Base-by-base conservation (phyloP, 2,888 invertebrate species). In the Crocallis elinguaria region DNA sequence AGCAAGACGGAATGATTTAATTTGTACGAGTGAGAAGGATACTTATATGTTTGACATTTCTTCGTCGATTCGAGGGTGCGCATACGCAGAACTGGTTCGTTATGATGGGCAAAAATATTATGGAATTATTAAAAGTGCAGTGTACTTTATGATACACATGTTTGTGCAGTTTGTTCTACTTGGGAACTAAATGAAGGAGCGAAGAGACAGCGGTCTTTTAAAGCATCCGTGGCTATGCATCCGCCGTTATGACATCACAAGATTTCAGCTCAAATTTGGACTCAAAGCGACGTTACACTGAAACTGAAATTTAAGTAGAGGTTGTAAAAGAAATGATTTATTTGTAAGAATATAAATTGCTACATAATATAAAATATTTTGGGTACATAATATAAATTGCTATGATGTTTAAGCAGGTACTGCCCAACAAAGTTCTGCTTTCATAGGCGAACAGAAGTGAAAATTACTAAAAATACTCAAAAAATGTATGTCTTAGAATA, bases 1-100 rank as follows among this genome's bases (percentile, higher is more conserved):
- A 75, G 77, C 75, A 38, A 59, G 63, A 63, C 43, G 25, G 23
- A 51, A 27, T 48, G 54, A 44, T 0, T 14, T 17, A 12, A 25
- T 16, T 5, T 7, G 23, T 49, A 38, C 0, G 66, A 52, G 43
- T 17, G 59, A 77, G 54, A 57, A 72, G 71, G 82, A 84, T 42
- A 23, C 43, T 32, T 43, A 21, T 68, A 73, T 54, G 36, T 62
- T 67, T 62, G 60, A 30, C n/a, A 44, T 50, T 66, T 64, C 54
- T 49, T 39, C 59, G 60, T 59, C 35, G 37, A 53, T 38, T 32
- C 60, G 58, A 67, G 64, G 67, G 67, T 66, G 75, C 75, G 69
- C 72, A 53, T 64, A 73, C 70, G 77, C 77, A 81, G 30, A 82
- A 84, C 84, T 69, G 66, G 84, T 84, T 81, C 53, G 73, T 66